A percentile compares a stretch with the other conserved stretches of the same genome.
Conservation (phyloP, 1,140 invertebrate species). For the Nephila pilipes region DNA sequence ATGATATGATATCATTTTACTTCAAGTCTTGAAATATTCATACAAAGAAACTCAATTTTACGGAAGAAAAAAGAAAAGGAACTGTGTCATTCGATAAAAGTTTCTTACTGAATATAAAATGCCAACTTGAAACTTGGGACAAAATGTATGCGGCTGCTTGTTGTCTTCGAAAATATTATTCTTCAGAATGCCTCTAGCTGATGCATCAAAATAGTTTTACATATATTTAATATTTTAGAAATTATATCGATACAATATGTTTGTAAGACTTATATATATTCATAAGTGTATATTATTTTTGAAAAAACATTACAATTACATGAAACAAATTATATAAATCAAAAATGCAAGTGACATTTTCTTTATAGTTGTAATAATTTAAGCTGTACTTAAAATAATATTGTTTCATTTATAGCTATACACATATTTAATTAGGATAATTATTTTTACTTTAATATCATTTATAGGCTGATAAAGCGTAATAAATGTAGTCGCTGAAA, state of each 20-base stretch:
- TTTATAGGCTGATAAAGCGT: too few species aligned
- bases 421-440: too few species aligned
- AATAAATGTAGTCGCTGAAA: too few species aligned
- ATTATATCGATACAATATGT: not conserved
- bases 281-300: too few species aligned
- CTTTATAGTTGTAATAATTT: too few species aligned
- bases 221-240: not conserved
- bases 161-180: not conserved
- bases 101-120: constrained; percentile 55
- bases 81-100: constrained; percentile 21
- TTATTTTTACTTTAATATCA: too few species aligned
- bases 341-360: too few species aligned
- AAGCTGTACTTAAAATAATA: too few species aligned
- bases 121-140: not conserved
- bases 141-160: not conserved
- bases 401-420: too few species aligned
- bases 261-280: not conserved
- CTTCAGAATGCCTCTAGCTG: not conserved
- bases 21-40: constrained; percentile 26
- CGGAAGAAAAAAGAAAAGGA: not conserved
- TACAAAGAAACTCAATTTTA: not conserved
- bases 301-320: too few species aligned
- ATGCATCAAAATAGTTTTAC: not conserved
- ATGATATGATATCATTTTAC: constrained; percentile 28
- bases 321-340: too few species aligned